Conservation (phyloP, 2,113 vertebrate species). For the Otolemur garnettii region DNA sequence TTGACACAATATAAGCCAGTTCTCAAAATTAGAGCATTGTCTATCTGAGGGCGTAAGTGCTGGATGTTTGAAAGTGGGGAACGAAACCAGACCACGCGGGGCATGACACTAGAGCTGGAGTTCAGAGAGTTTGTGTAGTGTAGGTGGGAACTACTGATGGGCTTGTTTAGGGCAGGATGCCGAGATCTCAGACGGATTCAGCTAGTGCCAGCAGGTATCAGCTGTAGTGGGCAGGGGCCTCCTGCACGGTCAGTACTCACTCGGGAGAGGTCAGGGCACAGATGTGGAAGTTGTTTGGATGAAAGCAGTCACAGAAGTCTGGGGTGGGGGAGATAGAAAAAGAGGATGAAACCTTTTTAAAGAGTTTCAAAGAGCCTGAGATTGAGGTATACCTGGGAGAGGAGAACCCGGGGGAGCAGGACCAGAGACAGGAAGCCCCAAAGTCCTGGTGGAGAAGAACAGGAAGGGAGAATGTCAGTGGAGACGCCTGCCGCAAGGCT, state of each 20-base stretch:
- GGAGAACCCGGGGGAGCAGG: background rate
- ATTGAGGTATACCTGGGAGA: background rate
- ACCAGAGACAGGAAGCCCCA: accelerated
- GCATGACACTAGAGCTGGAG: background rate
- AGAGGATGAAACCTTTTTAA: background rate
- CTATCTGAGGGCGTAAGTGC: background rate
- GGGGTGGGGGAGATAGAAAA: background rate
- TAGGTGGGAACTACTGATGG: too few relatives aligned
- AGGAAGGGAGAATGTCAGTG: background rate
- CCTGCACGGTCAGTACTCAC: background rate
- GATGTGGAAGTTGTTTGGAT: background rate
- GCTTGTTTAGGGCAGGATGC: background rate
- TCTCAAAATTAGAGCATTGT: background rate
- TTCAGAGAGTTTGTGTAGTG: background rate
- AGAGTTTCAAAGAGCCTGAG: background rate
- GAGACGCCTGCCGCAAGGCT: background rate
- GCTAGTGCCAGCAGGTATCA: background rate
- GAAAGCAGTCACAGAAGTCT: background rate
- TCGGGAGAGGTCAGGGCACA: background rate
- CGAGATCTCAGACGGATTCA: background rate
- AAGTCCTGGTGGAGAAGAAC: background rate
- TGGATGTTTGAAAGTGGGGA: background rate
- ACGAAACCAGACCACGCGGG: background rate
- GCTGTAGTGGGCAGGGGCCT: too few relatives aligned
- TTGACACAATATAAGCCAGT: background rate